Base-by-base conservation (phyloP, 2,888 invertebrate species). In the Choristoneura rosaceana region DNA sequence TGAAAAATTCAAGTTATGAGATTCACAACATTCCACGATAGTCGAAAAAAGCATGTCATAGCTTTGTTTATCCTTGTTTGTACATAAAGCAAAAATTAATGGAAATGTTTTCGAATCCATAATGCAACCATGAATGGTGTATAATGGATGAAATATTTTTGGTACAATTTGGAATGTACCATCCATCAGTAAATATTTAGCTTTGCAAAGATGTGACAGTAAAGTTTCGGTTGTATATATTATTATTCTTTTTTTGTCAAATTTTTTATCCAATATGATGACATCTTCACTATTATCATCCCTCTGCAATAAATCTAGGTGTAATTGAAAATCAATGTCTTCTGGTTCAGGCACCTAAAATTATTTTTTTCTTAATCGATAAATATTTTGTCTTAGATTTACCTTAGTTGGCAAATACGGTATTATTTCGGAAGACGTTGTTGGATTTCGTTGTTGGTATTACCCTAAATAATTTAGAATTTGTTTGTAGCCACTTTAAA, bases 101-200 rank as follows among this genome's bases (percentile, higher is more conserved):
- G 69, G 69, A 69, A 69, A 69, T 38, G 69, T 62, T 69, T 61
- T 62, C 4, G 69, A 60, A 10, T 67, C 41, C 34, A 34, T 34
- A 43, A 67, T 67, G 59, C 67, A 25, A 34, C 43, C 7, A 47
- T 38, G 60, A 41, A 69, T 34, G 62, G 68, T 60, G 60, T 68
- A 68, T 3, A 68, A 4, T 60, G 60, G 68, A 0, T 60, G 47
- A 25, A 68, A 68, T 45, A 68, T 60, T 60, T 60, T 68, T 45
- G 60, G 60, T 4, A 15, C 47, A 45, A 68, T 41, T 68, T 60
- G 34, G 43, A 68, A 68, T 60, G 68, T 68, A 47, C n/a, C 68
- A 15, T 68, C 68, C 60, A 60, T 68, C 33, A 60, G 45, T 68
- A 60, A 15, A 60, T 68, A 68, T 45, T 15, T 68, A 0, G 61